Percentiles rank a stretch among this genome's conserved stretches.
Conservation (phyloP, 2,113 vertebrate genomes). For the Melanerpes formicivorus region DNA sequence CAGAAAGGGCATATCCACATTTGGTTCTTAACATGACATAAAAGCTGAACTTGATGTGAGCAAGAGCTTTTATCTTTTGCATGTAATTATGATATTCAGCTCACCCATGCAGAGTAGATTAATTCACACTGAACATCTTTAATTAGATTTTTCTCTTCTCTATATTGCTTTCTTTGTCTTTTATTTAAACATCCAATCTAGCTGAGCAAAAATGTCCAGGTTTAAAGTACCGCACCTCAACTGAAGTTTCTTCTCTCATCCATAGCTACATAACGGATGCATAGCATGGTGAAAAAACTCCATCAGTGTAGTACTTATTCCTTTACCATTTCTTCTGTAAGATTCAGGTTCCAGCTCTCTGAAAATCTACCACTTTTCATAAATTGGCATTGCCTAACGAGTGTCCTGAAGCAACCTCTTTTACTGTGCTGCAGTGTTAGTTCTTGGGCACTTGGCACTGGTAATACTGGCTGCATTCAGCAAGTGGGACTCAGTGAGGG, state of each 20-base stretch:
- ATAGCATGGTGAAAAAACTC: background rate
- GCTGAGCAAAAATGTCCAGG: background rate
- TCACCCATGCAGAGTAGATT: background rate
- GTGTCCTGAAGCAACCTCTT: background rate
- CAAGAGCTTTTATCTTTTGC: background rate
- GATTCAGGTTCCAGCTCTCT: background rate
- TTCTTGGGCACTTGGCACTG: background rate
- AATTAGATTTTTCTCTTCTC: slow-evolving; percentile 27
- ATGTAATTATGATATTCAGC: background rate
- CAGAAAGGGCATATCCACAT: background rate
- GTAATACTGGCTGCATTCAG: background rate
- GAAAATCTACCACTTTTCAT: background rate
- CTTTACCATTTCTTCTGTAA: background rate
- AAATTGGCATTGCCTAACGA: background rate
- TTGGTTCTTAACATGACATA: background rate
- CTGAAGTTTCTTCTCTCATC: background rate
- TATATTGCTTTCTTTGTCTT: background rate
- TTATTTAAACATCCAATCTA: background rate
- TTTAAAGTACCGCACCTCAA: background rate
- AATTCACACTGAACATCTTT: background rate
- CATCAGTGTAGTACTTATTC: background rate
- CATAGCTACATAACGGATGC: background rate
- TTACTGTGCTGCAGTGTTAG: background rate
- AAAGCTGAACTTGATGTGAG: background rate
- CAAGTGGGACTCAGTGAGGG: background rate